phyloP scores from a whole-genome alignment of 2,888 invertebrate genomes.

The Nephrotoma guestfalica region DNA sequence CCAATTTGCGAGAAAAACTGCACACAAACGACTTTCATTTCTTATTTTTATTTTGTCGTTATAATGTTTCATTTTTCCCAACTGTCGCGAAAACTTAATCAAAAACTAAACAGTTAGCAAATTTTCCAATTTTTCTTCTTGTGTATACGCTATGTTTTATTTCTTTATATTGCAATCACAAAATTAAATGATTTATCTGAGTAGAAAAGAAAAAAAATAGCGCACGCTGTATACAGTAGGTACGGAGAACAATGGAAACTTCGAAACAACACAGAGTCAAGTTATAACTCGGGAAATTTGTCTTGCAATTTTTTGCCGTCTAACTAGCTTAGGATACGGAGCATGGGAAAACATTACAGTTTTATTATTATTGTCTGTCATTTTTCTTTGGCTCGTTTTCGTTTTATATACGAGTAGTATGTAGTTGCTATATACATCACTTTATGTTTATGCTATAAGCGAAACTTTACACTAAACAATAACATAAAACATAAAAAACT shows the following conservation, averaged over 20 bases:
- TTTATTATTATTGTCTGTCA: not conserved
- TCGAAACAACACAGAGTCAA: not conserved
- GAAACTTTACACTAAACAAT: not conserved
- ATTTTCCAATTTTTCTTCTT: not conserved
- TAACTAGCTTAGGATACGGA: not conserved
- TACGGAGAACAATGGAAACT: not conserved
- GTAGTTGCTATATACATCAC: not conserved
- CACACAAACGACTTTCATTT: not conserved
- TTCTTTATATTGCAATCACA: not conserved
- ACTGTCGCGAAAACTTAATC: not conserved
- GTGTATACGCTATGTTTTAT: not conserved
- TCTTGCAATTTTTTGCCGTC: not conserved
- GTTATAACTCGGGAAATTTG: not conserved
- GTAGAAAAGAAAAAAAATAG: not conserved
- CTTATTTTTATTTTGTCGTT: not conserved
- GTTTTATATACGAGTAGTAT: not conserved
- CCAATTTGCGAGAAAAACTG: not conserved
- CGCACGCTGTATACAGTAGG: not conserved
- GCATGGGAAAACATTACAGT: not conserved
- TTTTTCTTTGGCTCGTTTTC: not conserved
- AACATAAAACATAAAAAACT: not conserved
- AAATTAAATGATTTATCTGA: not conserved
- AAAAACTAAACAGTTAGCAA: not conserved
- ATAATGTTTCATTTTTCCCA: not conserved
- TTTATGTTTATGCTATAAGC: not conserved